Conservation (phyloP, 1,140 invertebrate genomes). For the Drosophila leontia region DNA sequence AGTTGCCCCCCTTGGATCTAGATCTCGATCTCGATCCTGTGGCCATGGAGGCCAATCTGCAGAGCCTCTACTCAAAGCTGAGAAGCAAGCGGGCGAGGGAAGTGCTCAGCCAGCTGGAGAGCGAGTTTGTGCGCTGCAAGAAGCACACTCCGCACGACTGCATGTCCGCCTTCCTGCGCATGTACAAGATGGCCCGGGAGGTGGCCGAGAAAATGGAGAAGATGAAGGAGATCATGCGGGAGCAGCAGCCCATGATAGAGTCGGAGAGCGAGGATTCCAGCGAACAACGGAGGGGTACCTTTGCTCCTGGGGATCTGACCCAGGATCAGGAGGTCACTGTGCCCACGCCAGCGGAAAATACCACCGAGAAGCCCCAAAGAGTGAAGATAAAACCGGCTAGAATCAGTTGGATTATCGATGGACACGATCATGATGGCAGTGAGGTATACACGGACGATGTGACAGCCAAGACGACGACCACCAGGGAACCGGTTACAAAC, state of each 20-base stretch:
- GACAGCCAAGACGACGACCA: conserved; percentile 26
- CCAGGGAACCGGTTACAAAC: not conserved
- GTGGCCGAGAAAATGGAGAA: conserved; percentile 78
- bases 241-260: conserved; percentile 45
- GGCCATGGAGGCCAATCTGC: conserved; percentile 54
- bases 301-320: not conserved
- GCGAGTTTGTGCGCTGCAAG: conserved; percentile 71
- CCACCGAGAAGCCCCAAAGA: conserved; percentile 45
- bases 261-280: conserved; percentile 42
- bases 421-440: conserved; percentile 61
- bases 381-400: conserved; percentile 66
- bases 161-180: conserved; percentile 72
- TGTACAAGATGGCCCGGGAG: conserved; percentile 77
- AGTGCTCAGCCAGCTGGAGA: conserved; percentile 59
- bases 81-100: conserved; percentile 63
- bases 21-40: conserved; percentile 61
- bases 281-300: conserved; percentile 7
- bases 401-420: conserved; percentile 78
- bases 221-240: conserved; percentile 75
- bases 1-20: conserved; percentile 18
- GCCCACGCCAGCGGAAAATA: not conserved
- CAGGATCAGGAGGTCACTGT: conserved; percentile 23
- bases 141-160: conserved; percentile 72
- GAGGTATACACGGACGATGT: conserved; percentile 54
- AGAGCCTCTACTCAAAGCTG: conserved; percentile 58